Evolutionary conservation across 2,888 invertebrate species (phyloP).

Genomic region (Diaperis boleti): DNA sequence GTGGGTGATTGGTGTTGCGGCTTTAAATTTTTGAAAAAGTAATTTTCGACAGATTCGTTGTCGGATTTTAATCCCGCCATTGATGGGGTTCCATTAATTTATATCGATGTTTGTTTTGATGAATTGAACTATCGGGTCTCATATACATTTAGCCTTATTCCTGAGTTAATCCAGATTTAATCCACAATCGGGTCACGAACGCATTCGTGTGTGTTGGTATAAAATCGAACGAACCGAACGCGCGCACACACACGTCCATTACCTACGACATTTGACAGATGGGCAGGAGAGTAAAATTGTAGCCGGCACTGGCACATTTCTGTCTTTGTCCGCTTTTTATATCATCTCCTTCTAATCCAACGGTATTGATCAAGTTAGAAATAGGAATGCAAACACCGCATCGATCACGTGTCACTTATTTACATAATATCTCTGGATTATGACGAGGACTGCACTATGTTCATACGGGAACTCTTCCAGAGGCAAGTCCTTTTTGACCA

Average conservation of each 20-base stretch:
- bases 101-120: conserved; percentile 40
- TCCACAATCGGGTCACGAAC: conserved; percentile 45
- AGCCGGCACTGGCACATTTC: conserved; percentile 7
- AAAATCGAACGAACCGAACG: conserved; percentile 39
- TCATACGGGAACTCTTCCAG: not conserved
- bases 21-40: conserved; percentile 24
- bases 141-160: conserved; percentile 34
- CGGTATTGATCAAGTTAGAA: conserved; percentile 29
- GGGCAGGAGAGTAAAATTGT: conserved; percentile 36
- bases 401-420: conserved; percentile 30
- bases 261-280: conserved; percentile 42
- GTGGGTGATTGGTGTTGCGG: conserved; percentile 24
- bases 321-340: conserved; percentile 14
- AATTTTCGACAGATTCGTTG: conserved; percentile 19
- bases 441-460: conserved; percentile 2
- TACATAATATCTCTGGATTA: conserved; percentile 19
- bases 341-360: conserved; percentile 23
- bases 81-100: conserved; percentile 37
- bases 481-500: not conserved
- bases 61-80: conserved; percentile 28
- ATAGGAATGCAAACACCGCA: conserved; percentile 30
- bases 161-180: conserved; percentile 44
- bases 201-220: conserved; percentile 41
- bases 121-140: conserved; percentile 37
- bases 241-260: conserved; percentile 32